Percentiles rank a stretch among this genome's conserved stretches.
These are phyloP conservation scores for Chondrilla cf. caribensis DNA, from an alignment of 37 sponge, comb jelly and placozoan genomes.

Conservation along the genomic window DNA sequence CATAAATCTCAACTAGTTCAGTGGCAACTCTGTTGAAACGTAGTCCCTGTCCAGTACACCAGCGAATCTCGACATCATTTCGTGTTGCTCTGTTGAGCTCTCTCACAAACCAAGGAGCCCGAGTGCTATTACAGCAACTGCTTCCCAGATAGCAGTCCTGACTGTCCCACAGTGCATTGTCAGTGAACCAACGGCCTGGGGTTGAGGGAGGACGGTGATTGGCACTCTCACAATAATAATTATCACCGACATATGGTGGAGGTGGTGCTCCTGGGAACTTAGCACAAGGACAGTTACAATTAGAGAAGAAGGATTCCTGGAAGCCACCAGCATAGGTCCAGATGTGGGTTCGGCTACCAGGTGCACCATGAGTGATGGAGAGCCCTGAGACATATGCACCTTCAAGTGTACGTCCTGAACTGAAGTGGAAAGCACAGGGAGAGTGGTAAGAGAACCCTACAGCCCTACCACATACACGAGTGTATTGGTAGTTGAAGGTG, in stretches of 20 bases:
- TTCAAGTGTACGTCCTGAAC: neutral
- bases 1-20: too few species aligned
- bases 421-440: neutral
- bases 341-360: neutral
- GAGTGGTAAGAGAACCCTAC: neutral
- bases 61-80: too few species aligned
- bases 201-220: neutral
- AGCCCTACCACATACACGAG: slow-evolving; percentile 4
- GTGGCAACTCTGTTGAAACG: too few species aligned
- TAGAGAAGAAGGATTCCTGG: neutral
- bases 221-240: slow-evolving; percentile 15
- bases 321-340: slow-evolving; percentile 13
- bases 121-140: neutral
- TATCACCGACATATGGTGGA: slow-evolving; percentile 8
- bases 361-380: slow-evolving; percentile 10
- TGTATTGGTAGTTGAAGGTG: neutral
- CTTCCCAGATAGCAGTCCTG: neutral
- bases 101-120: neutral
- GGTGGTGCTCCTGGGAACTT: too few species aligned
- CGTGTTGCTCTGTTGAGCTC: too few species aligned
- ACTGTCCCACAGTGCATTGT: neutral
- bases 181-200: neutral
- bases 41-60: too few species aligned
- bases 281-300: slow-evolving; percentile 11
- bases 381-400: slow-evolving; percentile 1